These are phyloP conservation scores for Uria aalge DNA, from an alignment of 2,113 vertebrate genomes.

Conservation along the genomic window DNA sequence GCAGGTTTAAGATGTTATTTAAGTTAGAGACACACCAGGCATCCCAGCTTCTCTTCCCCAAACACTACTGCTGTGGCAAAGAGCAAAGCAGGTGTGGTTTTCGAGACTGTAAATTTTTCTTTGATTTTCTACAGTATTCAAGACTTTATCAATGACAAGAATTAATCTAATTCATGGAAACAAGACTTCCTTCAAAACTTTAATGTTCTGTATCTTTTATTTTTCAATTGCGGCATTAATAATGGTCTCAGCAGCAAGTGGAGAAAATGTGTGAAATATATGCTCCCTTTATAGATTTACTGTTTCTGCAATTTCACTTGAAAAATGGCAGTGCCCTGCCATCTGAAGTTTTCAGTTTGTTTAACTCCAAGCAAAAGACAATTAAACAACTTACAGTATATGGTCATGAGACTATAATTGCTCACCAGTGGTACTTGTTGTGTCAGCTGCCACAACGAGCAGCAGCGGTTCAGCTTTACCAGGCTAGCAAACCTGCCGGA, in stretches of 20 bases:
- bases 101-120: not conserved
- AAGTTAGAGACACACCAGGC: not conserved
- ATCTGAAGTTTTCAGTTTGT: conserved; percentile 35
- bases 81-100: not conserved
- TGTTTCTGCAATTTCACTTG: conserved; percentile 33
- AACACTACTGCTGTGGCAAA: not conserved
- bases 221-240: conserved; percentile 53
- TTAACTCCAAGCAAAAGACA: conserved; percentile 45
- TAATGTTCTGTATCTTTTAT: conserved; percentile 37
- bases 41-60: not conserved
- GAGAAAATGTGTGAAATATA: conserved; percentile 18
- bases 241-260: conserved; percentile 20
- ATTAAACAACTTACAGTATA: conserved; percentile 26
- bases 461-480: not conserved
- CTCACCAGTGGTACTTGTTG: not conserved
- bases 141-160: not conserved
- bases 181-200: not conserved
- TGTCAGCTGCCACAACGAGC: not conserved
- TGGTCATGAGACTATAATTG: conserved; percentile 20
- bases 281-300: conserved; percentile 50
- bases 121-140: not conserved
- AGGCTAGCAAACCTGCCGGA: not conserved
- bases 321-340: conserved; percentile 50
- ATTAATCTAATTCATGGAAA: conserved; percentile 29
- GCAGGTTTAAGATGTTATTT: not conserved